These are phyloP conservation scores for Sclerodermus sp. DNA, from an alignment of 2,888 invertebrate species.

Conservation along the genomic window DNA sequence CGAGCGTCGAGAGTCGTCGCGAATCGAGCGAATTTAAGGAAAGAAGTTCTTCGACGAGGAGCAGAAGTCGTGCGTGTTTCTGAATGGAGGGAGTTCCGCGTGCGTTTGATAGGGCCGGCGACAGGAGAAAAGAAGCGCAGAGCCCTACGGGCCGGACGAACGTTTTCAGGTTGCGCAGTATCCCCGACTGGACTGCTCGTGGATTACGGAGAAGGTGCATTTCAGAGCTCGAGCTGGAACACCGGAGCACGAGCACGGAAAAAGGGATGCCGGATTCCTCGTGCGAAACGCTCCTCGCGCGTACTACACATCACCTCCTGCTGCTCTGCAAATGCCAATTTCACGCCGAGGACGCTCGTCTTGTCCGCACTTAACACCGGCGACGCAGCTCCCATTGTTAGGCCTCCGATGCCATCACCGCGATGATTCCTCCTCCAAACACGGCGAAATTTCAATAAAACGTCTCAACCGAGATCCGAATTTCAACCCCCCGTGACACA, in stretches of 20 bases:
- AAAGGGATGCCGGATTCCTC: constrained; percentile 6
- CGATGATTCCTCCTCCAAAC: too few relatives aligned
- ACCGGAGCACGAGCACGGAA: not conserved
- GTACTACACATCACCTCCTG: not conserved
- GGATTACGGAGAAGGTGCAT: constrained; percentile 5
- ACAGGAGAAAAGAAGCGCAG: not conserved
- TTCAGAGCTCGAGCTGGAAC: constrained; percentile 1
- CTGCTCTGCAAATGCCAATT: too few relatives aligned
- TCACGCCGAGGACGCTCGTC: not conserved
- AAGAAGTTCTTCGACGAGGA: too few relatives aligned
- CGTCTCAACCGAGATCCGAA: too few relatives aligned
- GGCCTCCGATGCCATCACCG: too few relatives aligned
- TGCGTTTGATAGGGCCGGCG: not conserved
- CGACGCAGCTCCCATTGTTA: too few relatives aligned
- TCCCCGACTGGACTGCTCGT: not conserved
- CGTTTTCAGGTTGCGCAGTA: constrained; percentile 13
- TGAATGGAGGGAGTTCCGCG: not conserved
- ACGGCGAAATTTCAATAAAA: too few relatives aligned
- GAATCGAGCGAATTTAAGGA: too few relatives aligned
- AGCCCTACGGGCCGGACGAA: not conserved
- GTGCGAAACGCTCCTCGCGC: not conserved
- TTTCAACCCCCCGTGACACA: too few relatives aligned
- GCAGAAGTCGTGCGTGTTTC: too few relatives aligned
- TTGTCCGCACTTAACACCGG: not conserved
- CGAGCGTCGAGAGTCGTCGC: too few relatives aligned